Base-by-base conservation (phyloP, 2,113 vertebrate genomes). In the Regulus satrapa region DNA sequence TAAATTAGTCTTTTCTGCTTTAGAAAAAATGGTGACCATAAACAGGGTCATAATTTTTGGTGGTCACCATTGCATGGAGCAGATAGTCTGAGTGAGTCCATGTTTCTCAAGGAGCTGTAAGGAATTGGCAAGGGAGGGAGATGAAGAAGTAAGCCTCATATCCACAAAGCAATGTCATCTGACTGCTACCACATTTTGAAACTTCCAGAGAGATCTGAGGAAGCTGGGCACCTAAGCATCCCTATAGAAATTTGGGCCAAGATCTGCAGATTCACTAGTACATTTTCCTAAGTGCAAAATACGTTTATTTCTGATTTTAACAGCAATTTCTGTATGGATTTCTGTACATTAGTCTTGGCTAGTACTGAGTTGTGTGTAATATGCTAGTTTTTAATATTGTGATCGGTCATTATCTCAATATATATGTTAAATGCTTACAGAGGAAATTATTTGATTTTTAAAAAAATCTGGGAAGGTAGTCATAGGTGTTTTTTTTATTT, bases 131-230 rank as follows among this genome's bases (percentile, higher is more conserved):
- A 4, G 19, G 23, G 14, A 73, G 45, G 69, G 9, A 9, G 43
- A 55, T 29, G 21, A 92, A 62, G 64, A 74, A 72, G 12, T 67
- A 45, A 84, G 36, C 40, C n/a, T 75, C 14, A 8, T 14, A 73
- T 18, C 34, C 52, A 43, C 2, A 4, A 43, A 81, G 36, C 73
- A 85, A 12, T 12, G 23, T 20, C 12, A 14, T 56, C 45, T 79
- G 55, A 55, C 4, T 85, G 16, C 32, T 78, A 18, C 32, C 8
- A 7, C 0, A 0, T 32, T 10, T 23, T 61, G 58, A 6, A 79
- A 56, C 36, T 56, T 46, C 25, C 20, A 26, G 7, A n/a, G 28
- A 40, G 5, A 12, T 55, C 14, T 13, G 5, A 67, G 36, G 54
- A 89, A 67, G 8, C 48, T 55, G 43, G 52, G 3, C 0, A 2